Evolutionary conservation across 2,888 invertebrate genomes (phyloP).

Genomic region (Drosophila neonasuta): DNA sequence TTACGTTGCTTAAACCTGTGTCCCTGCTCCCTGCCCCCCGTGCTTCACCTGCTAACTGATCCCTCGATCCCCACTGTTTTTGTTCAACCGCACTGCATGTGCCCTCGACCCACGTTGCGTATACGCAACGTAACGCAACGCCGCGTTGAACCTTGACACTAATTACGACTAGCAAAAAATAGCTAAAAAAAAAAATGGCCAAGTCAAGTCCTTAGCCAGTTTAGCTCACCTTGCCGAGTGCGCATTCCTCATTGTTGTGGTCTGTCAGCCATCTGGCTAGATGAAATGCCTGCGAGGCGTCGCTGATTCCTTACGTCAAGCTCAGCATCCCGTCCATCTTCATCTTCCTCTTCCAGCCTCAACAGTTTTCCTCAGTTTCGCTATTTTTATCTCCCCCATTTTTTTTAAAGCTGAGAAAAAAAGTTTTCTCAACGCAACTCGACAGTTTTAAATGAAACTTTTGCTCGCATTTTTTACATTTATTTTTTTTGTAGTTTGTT

Average conservation of each 20-base stretch:
- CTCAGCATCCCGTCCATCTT: conserved; percentile 10
- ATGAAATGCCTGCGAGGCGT: conserved; percentile 26
- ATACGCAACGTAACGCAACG: conserved; percentile 37
- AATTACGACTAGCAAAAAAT: conserved; percentile 57
- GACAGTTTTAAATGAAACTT: conserved; percentile 59
- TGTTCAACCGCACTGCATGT: conserved; percentile 6
- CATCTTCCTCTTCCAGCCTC: conserved; percentile 1
- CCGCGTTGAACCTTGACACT: conserved; percentile 67
- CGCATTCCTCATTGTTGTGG: conserved; percentile 38
- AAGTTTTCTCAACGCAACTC: conserved; percentile 30
- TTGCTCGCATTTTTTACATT: conserved; percentile 38
- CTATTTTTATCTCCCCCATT: conserved; percentile 10
- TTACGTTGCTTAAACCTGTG: conserved; percentile 38
- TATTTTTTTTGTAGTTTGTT: conserved; percentile 1
- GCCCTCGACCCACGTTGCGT: conserved; percentile 38
- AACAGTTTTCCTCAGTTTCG: conserved; percentile 18
- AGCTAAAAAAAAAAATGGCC: neutral
- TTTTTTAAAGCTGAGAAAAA: conserved; percentile 37
- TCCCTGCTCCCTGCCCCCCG: neutral
- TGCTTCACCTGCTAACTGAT: neutral
- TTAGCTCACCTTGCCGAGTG: conserved; percentile 19
- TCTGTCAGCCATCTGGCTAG: conserved; percentile 12
- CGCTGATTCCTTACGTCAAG: conserved; percentile 36
- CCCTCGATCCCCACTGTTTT: neutral
- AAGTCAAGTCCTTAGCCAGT: conserved; percentile 34